Base-by-base conservation (phyloP, 2,113 vertebrate genomes). In the Sinocyclocheilus anshuiensis region DNA sequence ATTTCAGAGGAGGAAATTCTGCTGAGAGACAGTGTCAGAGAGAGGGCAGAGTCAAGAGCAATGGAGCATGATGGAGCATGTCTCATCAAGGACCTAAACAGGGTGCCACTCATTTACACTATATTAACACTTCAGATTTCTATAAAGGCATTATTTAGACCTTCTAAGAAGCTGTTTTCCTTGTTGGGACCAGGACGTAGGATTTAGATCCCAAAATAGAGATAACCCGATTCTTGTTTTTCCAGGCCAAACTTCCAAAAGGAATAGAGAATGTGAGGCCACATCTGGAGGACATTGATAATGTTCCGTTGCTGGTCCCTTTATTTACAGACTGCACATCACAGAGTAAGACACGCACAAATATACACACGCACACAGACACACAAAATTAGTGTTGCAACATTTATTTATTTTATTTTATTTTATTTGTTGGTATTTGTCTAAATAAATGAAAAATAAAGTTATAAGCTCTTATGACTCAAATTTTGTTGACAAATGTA, bases 211-310 rank as follows among this genome's bases (percentile, higher is more conserved):
- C 3, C 48, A 50, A 33, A 36, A 69, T 36, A 71, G 12, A 29
- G 63, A 6, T 80, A 36, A 74, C 29, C 59, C 20, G 24, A 45
- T 55, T 77, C 26, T 77, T 20, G 20, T 10, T 86, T 50, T 86
- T 85, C 4, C 82, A 89, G 89, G 89, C 87, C n/a, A 91, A 90
- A 53, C 87, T 91, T 45, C 89, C 87, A 11, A 90, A 89, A 87
- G 91, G 87, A 18, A 85, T 88, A 22, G 87, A 89, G 82, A 91
- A 89, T 29, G 81, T 89, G 15, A 80, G 82, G 2, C 87, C 86
- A 61, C 91, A 90, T 74, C 88, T 88, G 77, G 84, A 91, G 75
- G 86, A 90, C 76, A 78, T 89, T 74, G 88, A 89, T 82, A 90
- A 89, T 20, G 86, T 90, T 2, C 89, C 84, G 33, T 48, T 90